These are phyloP conservation scores for Rhipidura dahli DNA, from an alignment of 2,113 vertebrate species.

Conservation along the genomic window DNA sequence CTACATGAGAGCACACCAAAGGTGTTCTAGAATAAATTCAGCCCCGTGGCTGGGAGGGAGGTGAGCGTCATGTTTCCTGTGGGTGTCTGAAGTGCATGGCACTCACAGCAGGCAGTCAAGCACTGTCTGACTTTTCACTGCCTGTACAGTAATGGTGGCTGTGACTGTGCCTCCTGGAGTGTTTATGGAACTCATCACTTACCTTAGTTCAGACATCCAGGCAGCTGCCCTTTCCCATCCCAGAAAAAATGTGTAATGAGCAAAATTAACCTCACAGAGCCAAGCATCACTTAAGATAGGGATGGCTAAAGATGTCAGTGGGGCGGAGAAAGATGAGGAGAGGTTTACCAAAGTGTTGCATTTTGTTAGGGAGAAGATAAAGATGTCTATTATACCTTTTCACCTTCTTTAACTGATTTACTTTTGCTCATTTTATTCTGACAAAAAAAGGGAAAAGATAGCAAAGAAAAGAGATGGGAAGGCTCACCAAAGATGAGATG, in stretches of 20 bases:
- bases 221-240: not conserved
- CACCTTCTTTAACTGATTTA: not conserved
- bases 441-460: not conserved
- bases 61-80: fast-evolving
- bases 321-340: not conserved
- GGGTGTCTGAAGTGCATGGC: not conserved
- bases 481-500: not conserved
- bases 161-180: not conserved
- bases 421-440: not conserved
- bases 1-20: not conserved
- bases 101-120: not conserved
- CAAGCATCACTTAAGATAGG: not conserved
- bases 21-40: not conserved
- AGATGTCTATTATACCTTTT: not conserved
- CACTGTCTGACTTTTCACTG: not conserved
- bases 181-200: not conserved
- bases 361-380: not conserved
- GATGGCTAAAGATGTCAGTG: not conserved
- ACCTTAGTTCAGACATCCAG: too few species aligned
- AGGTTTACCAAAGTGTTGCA: not conserved
- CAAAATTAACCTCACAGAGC: not conserved
- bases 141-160: not conserved
- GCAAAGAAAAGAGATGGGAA: not conserved
- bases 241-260: fast-evolving
- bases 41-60: fast-evolving